A percentile compares a stretch with the other conserved stretches of the same genome.
Evolutionary conservation across 2,888 invertebrate genomes (phyloP).

Genomic region (Stomorhina lunata): DNA sequence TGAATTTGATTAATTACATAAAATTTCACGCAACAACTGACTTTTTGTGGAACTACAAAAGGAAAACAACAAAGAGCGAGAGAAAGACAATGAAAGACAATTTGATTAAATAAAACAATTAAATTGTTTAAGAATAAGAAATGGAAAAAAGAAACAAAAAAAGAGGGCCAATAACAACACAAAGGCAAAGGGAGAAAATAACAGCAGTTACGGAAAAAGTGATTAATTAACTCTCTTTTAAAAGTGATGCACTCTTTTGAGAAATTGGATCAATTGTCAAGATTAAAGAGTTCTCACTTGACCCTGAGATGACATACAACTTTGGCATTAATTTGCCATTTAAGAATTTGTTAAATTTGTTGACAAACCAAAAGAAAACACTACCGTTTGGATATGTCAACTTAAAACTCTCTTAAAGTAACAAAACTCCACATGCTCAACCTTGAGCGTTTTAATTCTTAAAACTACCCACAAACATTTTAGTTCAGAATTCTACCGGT

Average conservation of each 20-base stretch:
- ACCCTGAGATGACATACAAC: constrained; percentile 26
- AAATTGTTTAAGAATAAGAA: constrained; percentile 46
- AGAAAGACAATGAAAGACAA: constrained; percentile 14
- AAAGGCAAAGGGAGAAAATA: not conserved
- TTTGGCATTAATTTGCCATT: constrained; percentile 35
- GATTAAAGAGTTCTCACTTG: not conserved
- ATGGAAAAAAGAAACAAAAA: constrained; percentile 27
- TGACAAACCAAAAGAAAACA: constrained; percentile 10
- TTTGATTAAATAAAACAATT: constrained; percentile 12
- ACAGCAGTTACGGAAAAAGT: not conserved
- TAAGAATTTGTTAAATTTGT: constrained; percentile 21
- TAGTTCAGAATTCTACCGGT: constrained; percentile 40
- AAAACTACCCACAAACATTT: constrained; percentile 38
- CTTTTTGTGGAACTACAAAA: constrained; percentile 59
- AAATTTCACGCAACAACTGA: constrained; percentile 79
- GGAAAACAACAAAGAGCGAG: constrained; percentile 7
- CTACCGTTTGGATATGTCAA: constrained; percentile 42
- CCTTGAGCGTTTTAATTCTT: not conserved
- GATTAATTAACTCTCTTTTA: constrained; percentile 41
- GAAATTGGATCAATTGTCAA: not conserved
- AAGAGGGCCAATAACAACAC: constrained; percentile 4
- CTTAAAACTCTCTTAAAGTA: not conserved
- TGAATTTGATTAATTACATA: constrained; percentile 79
- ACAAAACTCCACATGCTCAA: constrained; percentile 33
- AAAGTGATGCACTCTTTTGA: not conserved